Base-by-base conservation (phyloP, 2,888 invertebrate genomes). In the Onchidella celtica region DNA sequence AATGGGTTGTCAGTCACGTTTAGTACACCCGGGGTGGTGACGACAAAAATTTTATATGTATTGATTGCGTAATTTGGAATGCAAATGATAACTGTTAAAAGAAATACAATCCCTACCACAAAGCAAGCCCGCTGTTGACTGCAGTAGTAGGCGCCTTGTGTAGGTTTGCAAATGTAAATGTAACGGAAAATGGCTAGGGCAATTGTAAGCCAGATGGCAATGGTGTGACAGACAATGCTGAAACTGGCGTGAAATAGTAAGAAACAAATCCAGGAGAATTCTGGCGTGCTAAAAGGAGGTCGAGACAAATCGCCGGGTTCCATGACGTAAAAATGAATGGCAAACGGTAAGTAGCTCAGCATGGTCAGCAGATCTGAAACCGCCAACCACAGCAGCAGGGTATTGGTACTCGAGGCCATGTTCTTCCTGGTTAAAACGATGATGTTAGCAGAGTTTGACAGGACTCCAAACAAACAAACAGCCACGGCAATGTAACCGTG, bases 351-450 rank as follows among this genome's bases (percentile, higher is more conserved):
- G 93, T 98, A 98, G 89, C 97, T 97, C 57, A 91, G 81, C 89
- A 98, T 98, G 24, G 98, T 98, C n/a, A 97, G 95, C 47, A 98
- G 95, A 92, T 98, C 98, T 24, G 98, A 97, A 11, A 98, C 96
- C 0, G 98, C 93, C 40, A 98, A 87, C 89, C 93, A 94, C 0
- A 97, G 97, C 61, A 98, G 95, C 82, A 98, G 97, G 75, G 97
- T 96, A 94, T 98, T 98, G 38, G 97, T 98, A 2, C 98, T 96
- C 82, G 97, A 97, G n/a, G 93, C 89, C 97, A 98, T 98, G 93
- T 98, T 97, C 40, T 96, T 96, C 21, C 97, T 95, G 2, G 97
- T 97, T 81, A 99, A 94, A 6, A 98, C 98, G 61, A 97, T 96
- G 84, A 98, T 97, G 94, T 98, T 98, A 87, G 98, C 95, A 24